phyloP scores from a whole-genome alignment of 2,888 invertebrate species.

The Plagodis dolabraria region DNA sequence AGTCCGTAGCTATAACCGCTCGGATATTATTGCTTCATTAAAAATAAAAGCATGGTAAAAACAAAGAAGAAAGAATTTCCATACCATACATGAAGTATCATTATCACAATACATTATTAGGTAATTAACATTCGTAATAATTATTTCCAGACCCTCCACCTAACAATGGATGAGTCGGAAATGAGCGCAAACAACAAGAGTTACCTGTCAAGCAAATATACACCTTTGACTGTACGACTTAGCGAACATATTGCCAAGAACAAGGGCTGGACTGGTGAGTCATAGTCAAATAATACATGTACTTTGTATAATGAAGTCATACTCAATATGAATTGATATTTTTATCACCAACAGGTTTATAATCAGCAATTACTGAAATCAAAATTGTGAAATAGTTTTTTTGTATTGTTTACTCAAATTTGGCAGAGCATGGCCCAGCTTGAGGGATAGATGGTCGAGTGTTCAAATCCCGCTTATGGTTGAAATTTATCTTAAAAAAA shows the following conservation, averaged over 20 bases:
- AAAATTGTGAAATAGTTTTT: no score
- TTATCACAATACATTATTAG: not conserved
- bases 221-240: conserved; percentile 95
- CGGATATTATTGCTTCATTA: no score
- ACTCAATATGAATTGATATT: no score
- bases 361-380: no score
- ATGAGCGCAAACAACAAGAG: conserved; percentile 93
- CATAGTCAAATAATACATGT: conserved; percentile 1
- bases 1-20: no score
- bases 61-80: not conserved
- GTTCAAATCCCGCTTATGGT: no score
- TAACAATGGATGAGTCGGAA: conserved; percentile 96
- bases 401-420: no score
- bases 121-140: conserved; percentile 1
- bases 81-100: not conserved
- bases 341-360: no score
- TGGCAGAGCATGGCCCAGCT: no score
- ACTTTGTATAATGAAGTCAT: no score
- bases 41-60: not conserved
- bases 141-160: conserved; percentile 87
- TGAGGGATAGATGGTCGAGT: no score
- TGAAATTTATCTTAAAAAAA: no score
- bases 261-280: conserved; percentile 88
- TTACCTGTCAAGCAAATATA: conserved; percentile 96
- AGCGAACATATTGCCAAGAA: conserved; percentile 92